Conservation (phyloP, 2,797 vertebrate genomes). For the Cuculus canorus region DNA sequence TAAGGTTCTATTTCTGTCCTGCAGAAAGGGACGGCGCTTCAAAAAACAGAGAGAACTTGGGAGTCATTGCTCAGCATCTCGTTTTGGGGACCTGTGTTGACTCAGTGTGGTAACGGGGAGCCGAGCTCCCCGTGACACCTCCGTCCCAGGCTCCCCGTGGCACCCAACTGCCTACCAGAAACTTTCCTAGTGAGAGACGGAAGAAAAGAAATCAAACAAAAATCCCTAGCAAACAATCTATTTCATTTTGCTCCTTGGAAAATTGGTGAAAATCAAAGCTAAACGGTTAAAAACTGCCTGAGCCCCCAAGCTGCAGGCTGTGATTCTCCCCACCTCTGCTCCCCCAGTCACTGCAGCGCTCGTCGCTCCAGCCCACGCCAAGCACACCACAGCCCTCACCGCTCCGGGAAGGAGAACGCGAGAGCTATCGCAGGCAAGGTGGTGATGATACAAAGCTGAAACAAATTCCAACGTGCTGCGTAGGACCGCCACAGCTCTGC, state of each 20-base stretch:
- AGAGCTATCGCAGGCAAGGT: neutral
- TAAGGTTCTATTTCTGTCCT: constrained; percentile 2
- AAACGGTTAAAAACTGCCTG: neutral
- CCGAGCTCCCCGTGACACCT: neutral
- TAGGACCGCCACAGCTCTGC: neutral
- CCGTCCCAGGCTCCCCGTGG: neutral
- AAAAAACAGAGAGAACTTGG: neutral
- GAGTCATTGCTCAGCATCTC: neutral
- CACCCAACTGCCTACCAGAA: too few species aligned
- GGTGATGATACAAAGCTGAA: neutral
- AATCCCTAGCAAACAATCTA: neutral
- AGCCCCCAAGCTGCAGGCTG: neutral
- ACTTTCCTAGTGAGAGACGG: too few species aligned
- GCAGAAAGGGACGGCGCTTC: neutral
- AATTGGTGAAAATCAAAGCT: neutral
- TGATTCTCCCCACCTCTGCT: neutral
- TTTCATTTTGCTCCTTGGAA: neutral
- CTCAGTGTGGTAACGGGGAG: neutral
- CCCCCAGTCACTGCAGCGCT: neutral
- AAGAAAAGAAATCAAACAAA: neutral
- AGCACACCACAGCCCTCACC: neutral
- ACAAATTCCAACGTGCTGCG: neutral
- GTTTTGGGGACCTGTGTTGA: neutral
- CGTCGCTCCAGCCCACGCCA: neutral
- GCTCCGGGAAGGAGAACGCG: neutral